phyloP scores from a whole-genome alignment of 2,888 invertebrate genomes.

The Lucinisca nassula region DNA sequence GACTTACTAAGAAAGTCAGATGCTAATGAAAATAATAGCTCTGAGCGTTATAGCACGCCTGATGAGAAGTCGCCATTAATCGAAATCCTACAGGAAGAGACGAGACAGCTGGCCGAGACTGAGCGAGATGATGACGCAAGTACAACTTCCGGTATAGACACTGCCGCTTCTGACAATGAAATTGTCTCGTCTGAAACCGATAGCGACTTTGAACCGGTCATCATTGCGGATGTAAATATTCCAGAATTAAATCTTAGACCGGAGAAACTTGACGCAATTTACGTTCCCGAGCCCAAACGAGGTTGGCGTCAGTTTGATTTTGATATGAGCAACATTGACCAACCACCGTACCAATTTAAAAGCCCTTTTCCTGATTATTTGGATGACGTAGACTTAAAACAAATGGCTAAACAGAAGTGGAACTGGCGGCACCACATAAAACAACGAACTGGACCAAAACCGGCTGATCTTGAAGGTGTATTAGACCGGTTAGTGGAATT shows the following conservation, averaged over 20 bases:
- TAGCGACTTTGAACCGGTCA: conserved; percentile 77
- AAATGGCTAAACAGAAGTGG: conserved; percentile 75
- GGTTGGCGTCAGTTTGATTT: conserved; percentile 84
- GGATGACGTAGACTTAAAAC: conserved; percentile 74
- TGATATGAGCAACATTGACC: conserved; percentile 79
- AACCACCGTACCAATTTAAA: conserved; percentile 79
- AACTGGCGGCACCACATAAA: conserved; percentile 77
- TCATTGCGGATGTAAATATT: conserved; percentile 71
- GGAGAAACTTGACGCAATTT: conserved; percentile 81
- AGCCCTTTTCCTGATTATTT: conserved; percentile 77
- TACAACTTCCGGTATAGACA: conserved; percentile 78
- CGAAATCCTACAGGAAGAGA: conserved; percentile 59
- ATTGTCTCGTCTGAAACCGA: conserved; percentile 67
- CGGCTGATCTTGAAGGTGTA: conserved; percentile 67
- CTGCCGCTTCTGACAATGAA: conserved; percentile 70
- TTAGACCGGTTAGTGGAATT: conserved; percentile 80
- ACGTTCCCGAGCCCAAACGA: conserved; percentile 78
- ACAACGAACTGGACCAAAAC: conserved; percentile 59
- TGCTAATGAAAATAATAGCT: conserved; percentile 42
- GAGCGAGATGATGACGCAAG: conserved; percentile 73
- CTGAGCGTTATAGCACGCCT: conserved; percentile 54
- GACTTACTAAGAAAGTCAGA: conserved; percentile 69
- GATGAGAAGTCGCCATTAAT: conserved; percentile 64
- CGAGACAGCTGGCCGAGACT: conserved; percentile 50
- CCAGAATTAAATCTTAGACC: conserved; percentile 81